phyloP scores from a whole-genome alignment of 2,113 vertebrate species.

The Mormoops blainvillei region DNA sequence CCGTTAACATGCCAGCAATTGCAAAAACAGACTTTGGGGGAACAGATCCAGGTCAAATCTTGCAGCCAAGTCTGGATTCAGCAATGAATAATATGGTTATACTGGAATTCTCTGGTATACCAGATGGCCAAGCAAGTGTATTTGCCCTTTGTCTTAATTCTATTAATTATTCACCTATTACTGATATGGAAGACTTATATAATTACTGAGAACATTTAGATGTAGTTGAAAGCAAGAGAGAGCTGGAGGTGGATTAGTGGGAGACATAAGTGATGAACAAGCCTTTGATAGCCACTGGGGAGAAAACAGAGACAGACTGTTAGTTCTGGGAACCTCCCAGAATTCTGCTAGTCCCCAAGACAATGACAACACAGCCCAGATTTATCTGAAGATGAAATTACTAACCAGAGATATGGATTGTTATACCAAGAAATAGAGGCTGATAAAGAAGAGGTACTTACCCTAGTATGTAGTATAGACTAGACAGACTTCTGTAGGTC shows the following conservation, averaged over 20 bases:
- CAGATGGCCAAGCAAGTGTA: conserved; percentile 73
- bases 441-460: conserved; percentile 95
- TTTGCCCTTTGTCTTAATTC: conserved; percentile 78
- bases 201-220: conserved; percentile 67
- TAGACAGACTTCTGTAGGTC: conserved; percentile 82
- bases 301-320: conserved; percentile 64
- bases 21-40: conserved; percentile 75
- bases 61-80: conserved; percentile 78
- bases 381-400: conserved; percentile 97
- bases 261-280: conserved; percentile 48
- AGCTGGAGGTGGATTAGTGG: conserved; percentile 67
- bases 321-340: conserved; percentile 75
- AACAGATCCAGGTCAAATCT: conserved; percentile 63
- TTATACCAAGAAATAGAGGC: conserved; percentile 94
- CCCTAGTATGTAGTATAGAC: conserved; percentile 83
- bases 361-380: conserved; percentile 90
- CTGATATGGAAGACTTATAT: conserved; percentile 68
- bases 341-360: conserved; percentile 86
- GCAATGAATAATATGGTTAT: conserved; percentile 65
- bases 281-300: conserved; percentile 44
- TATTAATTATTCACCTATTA: conserved; percentile 75
- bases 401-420: conserved; percentile 94
- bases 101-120: conserved; percentile 72
- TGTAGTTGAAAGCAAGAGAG: conserved; percentile 45
- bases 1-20: conserved; percentile 52